phyloP scores from a whole-genome alignment of 1,140 invertebrate species.

The Luehdorfia chinensis region DNA sequence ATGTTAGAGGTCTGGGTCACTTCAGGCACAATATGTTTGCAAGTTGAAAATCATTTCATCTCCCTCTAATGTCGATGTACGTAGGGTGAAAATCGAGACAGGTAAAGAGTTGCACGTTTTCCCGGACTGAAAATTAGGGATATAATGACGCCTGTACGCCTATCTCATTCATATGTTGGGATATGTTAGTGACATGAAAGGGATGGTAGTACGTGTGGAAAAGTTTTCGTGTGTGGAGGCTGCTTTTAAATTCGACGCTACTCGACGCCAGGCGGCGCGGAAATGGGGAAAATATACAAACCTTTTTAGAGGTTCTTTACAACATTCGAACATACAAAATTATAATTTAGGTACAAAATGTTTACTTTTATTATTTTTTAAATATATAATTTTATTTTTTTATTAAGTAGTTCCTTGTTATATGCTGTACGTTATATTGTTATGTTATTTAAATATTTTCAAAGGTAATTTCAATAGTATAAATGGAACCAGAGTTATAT shows the following conservation, averaged over 20 bases:
- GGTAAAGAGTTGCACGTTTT: constrained; percentile 61
- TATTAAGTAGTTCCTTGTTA: no score
- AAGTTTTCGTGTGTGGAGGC: constrained; percentile 33
- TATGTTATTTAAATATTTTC: no score
- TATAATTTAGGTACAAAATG: not conserved
- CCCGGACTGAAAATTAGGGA: constrained; percentile 45
- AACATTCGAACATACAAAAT: not conserved
- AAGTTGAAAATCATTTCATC: constrained; percentile 43
- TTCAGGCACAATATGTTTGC: constrained; percentile 42
- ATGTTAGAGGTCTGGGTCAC: constrained; percentile 47
- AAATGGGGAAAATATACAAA: constrained; percentile 30
- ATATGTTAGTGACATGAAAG: constrained; percentile 56
- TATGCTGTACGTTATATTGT: no score
- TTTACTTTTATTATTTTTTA: no score
- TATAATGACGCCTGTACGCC: constrained; percentile 56
- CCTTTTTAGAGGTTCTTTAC: constrained; percentile 30
- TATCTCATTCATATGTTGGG: constrained; percentile 67
- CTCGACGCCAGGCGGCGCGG: constrained; percentile 67
- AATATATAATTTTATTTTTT: no score
- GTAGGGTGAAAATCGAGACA: constrained; percentile 59
- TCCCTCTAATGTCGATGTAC: constrained; percentile 44
- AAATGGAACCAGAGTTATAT: no score
- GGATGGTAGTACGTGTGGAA: constrained; percentile 47
- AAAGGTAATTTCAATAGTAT: no score
- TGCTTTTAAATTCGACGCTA: constrained; percentile 43